These are phyloP conservation scores for Melanostoma scalare DNA, from an alignment of 2,888 invertebrate species.

Conservation along the genomic window DNA sequence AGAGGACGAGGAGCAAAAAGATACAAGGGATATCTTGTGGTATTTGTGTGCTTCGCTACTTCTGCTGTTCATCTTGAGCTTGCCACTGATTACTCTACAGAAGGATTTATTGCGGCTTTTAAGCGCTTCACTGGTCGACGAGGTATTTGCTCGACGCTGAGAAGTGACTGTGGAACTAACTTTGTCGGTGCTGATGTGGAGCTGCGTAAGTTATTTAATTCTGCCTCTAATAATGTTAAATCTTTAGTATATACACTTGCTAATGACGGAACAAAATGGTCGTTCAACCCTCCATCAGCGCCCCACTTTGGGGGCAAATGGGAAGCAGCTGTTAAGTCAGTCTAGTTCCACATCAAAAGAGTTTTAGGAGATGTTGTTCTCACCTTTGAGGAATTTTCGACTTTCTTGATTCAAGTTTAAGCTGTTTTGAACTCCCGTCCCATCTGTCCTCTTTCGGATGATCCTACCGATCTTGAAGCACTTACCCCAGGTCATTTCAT, in stretches of 20 bases:
- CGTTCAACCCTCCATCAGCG: slow-evolving; percentile 76
- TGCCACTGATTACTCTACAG: slow-evolving; percentile 44
- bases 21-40: slow-evolving; percentile 39
- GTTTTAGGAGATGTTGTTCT: slow-evolving; percentile 39
- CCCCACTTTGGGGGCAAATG: slow-evolving; percentile 73
- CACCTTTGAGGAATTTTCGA: slow-evolving; percentile 50
- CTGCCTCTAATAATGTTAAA: slow-evolving; percentile 23
- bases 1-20: slow-evolving; percentile 36
- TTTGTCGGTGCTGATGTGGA: slow-evolving; percentile 53
- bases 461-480: slow-evolving; percentile 48
- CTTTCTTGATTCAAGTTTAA: slow-evolving; percentile 48
- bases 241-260: slow-evolving; percentile 32
- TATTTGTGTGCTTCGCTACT: slow-evolving; percentile 39
- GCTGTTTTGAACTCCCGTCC: slow-evolving; percentile 55
- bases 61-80: slow-evolving; percentile 48
- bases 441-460: slow-evolving; percentile 65
- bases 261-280: slow-evolving; percentile 74
- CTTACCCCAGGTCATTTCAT: slow-evolving; percentile 55
- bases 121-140: slow-evolving; percentile 41
- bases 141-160: slow-evolving; percentile 46
- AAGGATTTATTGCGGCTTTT: slow-evolving; percentile 55
- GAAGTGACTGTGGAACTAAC: slow-evolving; percentile 59
- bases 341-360: slow-evolving; percentile 48
- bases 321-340: slow-evolving; percentile 48
- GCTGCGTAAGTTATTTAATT: slow-evolving; percentile 26